Evolutionary conservation across 1,140 invertebrate genomes (phyloP).

Genomic region (Drosophila melanogaster): Release_6_plus_ISO1_MT NC_004354.4:14741001-14741500

Average conservation of each 20-base stretch:
- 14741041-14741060: background rate
- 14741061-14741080: background rate
- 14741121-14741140: background rate
- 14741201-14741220: background rate
- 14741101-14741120: constrained; percentile 3
- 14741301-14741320: no score
- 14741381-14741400: no score
- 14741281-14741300: no score
- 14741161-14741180: background rate
- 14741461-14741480: constrained; percentile 28
- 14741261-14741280: background rate
- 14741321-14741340: no score
- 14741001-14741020: background rate
- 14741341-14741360: no score
- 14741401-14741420: no score
- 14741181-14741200: background rate
- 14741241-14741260: background rate
- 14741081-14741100: background rate
- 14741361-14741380: no score
- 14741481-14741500: constrained; percentile 30
- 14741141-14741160: background rate
- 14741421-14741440: no score
- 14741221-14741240: background rate
- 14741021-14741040: constrained; percentile 14
- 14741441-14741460: background rate